Base-by-base conservation (phyloP, 1,140 invertebrate species). In the Caenorhabditis inopinata region DNA sequence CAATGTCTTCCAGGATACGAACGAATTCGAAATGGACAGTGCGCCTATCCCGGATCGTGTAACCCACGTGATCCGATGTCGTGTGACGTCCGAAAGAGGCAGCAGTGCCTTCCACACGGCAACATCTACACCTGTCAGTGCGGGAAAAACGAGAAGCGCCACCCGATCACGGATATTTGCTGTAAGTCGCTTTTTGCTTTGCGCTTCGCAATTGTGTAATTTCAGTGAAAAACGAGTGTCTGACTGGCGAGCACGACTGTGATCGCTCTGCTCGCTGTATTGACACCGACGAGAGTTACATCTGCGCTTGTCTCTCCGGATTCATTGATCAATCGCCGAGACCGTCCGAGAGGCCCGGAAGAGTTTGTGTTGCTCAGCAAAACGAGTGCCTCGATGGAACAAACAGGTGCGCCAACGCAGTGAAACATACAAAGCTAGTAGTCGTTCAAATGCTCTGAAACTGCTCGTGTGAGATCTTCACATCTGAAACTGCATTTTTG, bases 51-150 rank as follows among this genome's bases (percentile, higher is more conserved):
- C 21, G 87, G 87, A 23, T 86, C 87, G 18, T 88, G 87, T 73
- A 83, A 87, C 76, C 87, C 87, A 11, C 51, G 68, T 14, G 78
- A 80, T 75, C 53, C 81, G 46, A 74, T 77, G 35, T 53, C 82
- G 32, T 88, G 87, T 78, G 87, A 88, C 75, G 49, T 85, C 14
- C 73, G 87, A 21, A 88, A 89, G 73, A 73, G 84, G 25, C 88
- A 88, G 58, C 58, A 82, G n/a, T 88, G 87, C 74, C 81, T 88
- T 27, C 80, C 86, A 62, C 86, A 88, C 74, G 87, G 87, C n/a
- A 79, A 80, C n/a, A 89, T 83, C 76, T 84, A 89, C 80, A 87
- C 84, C 25, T 88, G 87, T 74, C 87, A 88, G 77, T 88, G 87
- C 49, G 29, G 76, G 18, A 46, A 73, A 32, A 85, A 80, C 12